Conservation (phyloP, 2,113 vertebrate genomes). For the Anhinga anhinga region DNA sequence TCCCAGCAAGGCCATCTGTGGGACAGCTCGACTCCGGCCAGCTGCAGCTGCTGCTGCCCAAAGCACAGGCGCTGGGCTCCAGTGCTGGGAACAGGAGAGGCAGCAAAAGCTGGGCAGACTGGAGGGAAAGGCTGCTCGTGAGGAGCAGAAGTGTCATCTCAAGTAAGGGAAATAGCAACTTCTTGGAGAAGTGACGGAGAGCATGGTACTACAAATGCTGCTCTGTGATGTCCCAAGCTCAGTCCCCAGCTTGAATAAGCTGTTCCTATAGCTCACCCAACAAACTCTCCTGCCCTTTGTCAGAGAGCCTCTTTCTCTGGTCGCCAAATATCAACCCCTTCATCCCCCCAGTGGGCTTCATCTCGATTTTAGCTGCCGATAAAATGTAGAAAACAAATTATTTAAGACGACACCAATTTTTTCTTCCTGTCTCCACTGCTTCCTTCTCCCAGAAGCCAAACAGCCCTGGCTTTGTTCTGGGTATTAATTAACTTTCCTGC, state of each 20-base stretch:
- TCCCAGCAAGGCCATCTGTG: neutral
- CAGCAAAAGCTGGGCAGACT: neutral
- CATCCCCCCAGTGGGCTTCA: rapidly evolving
- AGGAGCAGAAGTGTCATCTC: neutral
- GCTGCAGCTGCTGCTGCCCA: neutral
- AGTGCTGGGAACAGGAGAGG: neutral
- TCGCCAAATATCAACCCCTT: neutral
- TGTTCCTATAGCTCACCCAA: neutral
- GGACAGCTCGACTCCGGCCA: neutral
- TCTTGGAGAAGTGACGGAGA: neutral
- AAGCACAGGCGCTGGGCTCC: neutral
- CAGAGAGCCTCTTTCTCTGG: neutral
- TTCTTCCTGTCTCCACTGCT: neutral
- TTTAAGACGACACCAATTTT: neutral
- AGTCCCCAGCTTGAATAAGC: neutral
- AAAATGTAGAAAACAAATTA: neutral
- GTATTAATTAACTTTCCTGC: slow-evolving; percentile 7
- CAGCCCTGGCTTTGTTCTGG: slow-evolving; percentile 22
- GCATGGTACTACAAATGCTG: rapidly evolving
- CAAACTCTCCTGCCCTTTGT: neutral
- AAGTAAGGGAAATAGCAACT: neutral
- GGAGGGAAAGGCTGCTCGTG: rapidly evolving
- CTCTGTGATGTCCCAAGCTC: neutral
- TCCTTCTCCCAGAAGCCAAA: slow-evolving; percentile 4
- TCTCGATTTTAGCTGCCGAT: neutral